Base-by-base conservation (phyloP, 2,797 vertebrate species). In the Bryconaethiops microstoma region DNA sequence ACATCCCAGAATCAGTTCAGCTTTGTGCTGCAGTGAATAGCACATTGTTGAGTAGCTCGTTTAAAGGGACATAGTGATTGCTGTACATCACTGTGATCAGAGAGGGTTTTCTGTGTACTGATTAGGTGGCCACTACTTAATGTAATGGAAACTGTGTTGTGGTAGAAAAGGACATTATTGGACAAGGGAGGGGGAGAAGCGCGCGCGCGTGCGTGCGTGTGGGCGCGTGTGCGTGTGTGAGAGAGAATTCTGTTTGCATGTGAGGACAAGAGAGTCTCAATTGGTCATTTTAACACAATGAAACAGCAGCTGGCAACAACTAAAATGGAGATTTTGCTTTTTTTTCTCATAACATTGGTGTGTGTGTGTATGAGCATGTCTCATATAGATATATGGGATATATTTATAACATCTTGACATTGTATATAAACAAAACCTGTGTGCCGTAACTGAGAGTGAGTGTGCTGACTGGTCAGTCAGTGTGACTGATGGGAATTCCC, bases 401-500 rank as follows among this genome's bases (percentile, higher is more conserved):
- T 21, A 21, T 59, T 21, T 21, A 8, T 21, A n/a, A 35, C 29
- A 35, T 16, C 9, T 3, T 29, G 60, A 29, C 10, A 29, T 5
- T 63, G 0, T 63, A 29, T 63, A 63, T 29, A 29, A 25, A 63
- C 60, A 29, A 63, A 63, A n/a, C 8, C 23, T 73, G 54, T 79
- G 73, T 81, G 19, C 40, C 14, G 74, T 48, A 63, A 14, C 29
- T 3, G 4, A 0, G 48, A 83, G 82, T 29, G 23, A 14, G 23
- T 63, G 23, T 14, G 19, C 19, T 2, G 16, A 35, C 16, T 42
- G 17, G 64, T 84, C 89, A 75, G 82, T 87, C 83, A 79, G 78
- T 82, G 81, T 90, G 90, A 92, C 82, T 88, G 88, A 92, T 89
- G 86, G 90, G 90, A 89, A 92, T 92, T 92, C 89, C 92, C 90